Conservation (phyloP, 2,888 invertebrate species). For the Shargacucullia verbasci region DNA sequence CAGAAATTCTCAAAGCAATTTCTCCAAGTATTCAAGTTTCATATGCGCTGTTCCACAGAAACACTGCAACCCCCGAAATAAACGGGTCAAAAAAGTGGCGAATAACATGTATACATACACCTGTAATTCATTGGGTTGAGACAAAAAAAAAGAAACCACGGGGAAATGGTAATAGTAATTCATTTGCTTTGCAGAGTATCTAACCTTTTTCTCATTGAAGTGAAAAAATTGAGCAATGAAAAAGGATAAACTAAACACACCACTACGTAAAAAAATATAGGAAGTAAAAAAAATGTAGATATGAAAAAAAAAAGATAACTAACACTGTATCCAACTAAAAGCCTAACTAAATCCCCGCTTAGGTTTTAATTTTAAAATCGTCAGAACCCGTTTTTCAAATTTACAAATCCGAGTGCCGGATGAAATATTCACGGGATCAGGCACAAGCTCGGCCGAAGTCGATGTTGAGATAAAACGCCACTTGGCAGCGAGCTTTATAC, state of each 20-base stretch:
- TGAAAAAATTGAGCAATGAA: too few relatives aligned
- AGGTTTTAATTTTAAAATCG: constrained; percentile 1
- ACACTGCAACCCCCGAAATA: constrained; percentile 3
- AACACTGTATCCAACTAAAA: too few relatives aligned
- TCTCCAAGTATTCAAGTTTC: constrained; percentile 1
- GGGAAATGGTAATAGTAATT: neutral
- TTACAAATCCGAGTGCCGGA: constrained; percentile 16
- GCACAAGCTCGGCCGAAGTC: constrained; percentile 33
- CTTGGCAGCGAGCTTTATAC: constrained; percentile 11
- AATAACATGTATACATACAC: constrained; percentile 3
- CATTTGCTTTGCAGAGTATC: neutral
- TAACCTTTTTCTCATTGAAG: too few relatives aligned
- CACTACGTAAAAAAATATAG: too few relatives aligned
- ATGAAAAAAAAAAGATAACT: too few relatives aligned
- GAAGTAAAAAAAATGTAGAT: too few relatives aligned
- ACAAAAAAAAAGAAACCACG: neutral
- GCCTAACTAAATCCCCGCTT: too few relatives aligned
- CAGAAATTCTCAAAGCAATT: too few relatives aligned
- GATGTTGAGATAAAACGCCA: constrained; percentile 22
- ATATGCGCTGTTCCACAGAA: neutral
- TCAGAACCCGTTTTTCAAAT: constrained; percentile 4
- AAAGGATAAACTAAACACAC: too few relatives aligned
- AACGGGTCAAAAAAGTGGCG: constrained; percentile 11
- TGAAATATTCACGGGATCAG: constrained; percentile 31
- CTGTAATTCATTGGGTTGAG: constrained; percentile 1